phyloP scores from a whole-genome alignment of 2,888 invertebrate genomes.

The Melanargia galathea region DNA sequence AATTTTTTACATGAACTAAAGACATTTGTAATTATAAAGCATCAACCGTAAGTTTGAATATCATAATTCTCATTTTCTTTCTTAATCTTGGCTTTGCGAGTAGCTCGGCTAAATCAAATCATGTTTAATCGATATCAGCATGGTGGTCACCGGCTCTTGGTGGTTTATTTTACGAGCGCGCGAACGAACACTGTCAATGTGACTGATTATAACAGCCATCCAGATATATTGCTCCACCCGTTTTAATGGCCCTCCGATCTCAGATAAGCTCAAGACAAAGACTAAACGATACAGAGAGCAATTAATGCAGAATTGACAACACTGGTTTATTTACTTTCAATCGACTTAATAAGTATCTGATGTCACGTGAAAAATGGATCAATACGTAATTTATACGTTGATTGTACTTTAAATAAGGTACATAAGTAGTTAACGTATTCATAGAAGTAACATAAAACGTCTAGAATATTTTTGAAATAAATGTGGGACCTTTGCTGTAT shows the following conservation, averaged over 20 bases:
- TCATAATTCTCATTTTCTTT: neutral
- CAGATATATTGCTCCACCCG: slow-evolving; percentile 47
- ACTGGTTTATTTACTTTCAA: neutral
- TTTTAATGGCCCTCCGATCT: slow-evolving; percentile 49
- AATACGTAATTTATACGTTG: neutral
- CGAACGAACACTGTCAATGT: slow-evolving; percentile 46
- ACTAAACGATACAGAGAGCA: slow-evolving; percentile 32
- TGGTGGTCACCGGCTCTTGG: slow-evolving; percentile 1
- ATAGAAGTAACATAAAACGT: no score
- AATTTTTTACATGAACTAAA: no score
- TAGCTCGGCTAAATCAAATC: neutral
- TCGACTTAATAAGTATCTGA: neutral
- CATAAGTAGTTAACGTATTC: no score
- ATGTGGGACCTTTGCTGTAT: no score
- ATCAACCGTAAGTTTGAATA: neutral
- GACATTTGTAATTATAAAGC: no score
- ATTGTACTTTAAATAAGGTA: neutral
- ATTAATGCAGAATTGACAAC: slow-evolving; percentile 31
- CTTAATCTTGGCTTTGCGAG: neutral
- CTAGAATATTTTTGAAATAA: no score
- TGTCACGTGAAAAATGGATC: neutral
- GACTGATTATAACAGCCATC: slow-evolving; percentile 47
- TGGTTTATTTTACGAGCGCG: slow-evolving; percentile 25
- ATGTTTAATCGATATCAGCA: neutral
- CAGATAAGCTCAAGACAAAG: slow-evolving; percentile 43